These are phyloP conservation scores for Psilopsiagon aurifrons DNA, from an alignment of 2,113 vertebrate species.

Conservation along the genomic window DNA sequence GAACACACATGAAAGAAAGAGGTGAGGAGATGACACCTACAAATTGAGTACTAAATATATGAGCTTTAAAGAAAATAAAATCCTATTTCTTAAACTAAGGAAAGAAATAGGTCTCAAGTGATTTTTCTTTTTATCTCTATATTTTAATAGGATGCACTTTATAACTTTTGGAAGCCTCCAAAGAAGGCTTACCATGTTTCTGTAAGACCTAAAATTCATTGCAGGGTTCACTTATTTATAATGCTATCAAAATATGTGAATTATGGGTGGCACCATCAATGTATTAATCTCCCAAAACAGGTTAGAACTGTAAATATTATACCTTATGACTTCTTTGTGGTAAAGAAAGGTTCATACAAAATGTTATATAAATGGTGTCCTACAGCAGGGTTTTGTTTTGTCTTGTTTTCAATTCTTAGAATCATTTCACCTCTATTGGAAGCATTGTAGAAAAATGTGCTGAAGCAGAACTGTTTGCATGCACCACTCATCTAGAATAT, in stretches of 20 bases:
- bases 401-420: not conserved
- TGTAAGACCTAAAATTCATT: not conserved
- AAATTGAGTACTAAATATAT: not conserved
- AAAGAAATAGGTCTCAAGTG: not conserved
- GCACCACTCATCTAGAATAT: too few species aligned
- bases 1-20: not conserved
- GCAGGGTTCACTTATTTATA: not conserved
- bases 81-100: not conserved
- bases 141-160: not conserved
- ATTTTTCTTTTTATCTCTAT: not conserved
- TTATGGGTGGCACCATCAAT: not conserved
- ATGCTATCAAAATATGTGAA: not conserved
- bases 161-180: not conserved
- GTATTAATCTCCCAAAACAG: not conserved
- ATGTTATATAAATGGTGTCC: not conserved
- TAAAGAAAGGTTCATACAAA: not conserved
- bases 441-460: accelerated
- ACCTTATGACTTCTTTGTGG: not conserved
- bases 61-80: not conserved
- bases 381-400: not conserved
- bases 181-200: not conserved
- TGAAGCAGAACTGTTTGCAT: not conserved
- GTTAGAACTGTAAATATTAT: not conserved
- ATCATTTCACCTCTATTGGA: accelerated
- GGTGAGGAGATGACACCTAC: not conserved